Evolutionary conservation across 30 jellyfish, hydroid and myxozoan genomes (phyloP), one percentile per base, ranked within the genome.

Genomic region (Rhopilema esculentum): DNA sequence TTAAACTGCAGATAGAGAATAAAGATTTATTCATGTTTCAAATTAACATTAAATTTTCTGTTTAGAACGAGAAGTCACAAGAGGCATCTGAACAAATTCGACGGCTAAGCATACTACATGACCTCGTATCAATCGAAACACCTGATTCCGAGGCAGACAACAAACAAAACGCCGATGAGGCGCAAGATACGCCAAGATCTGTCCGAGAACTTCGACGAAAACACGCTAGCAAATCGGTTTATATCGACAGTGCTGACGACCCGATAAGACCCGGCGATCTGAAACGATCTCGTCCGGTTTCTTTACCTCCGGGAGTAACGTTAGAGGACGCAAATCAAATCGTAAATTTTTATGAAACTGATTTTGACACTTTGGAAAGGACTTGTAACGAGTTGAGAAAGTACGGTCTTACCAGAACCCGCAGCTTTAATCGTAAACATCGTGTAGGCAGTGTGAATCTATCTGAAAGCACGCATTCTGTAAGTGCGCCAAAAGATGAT

Each of bases 31-130:
- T n/a, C n/a, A n/a, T n/a, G n/a, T n/a, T n/a, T n/a, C 57, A 40
- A 40, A 40, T 2, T 40, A 40, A 40, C 12, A 40, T 40, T 12
- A 12, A 40, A 40, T 40, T 40, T 6, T 40, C 32, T 49, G 57
- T 30, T 20, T 64, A 87, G 96, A 22, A 18, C 52, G 86, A 77
- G 27, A 53, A 87, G 24, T 77, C 96, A 16, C 87, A 89, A 20
- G 93, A 74, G 28, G 93, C 90, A 8, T 22, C 72, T 22, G 79
- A 89, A 17, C 93, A 89, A 29, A 75, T 89, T 40, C 90, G 88
- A 20, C 77, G 93, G 23, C 76, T 89, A 8, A 82, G 97, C 69
- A 66, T 89, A 23, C 90, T 89, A 4, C 97, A 89, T 86, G 97
- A 89, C 68, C 57, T 89, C 69, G 82, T 89, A 0, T 72, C 93